Conservation (phyloP, 2,888 invertebrate genomes). For the Andrena minutula region DNA sequence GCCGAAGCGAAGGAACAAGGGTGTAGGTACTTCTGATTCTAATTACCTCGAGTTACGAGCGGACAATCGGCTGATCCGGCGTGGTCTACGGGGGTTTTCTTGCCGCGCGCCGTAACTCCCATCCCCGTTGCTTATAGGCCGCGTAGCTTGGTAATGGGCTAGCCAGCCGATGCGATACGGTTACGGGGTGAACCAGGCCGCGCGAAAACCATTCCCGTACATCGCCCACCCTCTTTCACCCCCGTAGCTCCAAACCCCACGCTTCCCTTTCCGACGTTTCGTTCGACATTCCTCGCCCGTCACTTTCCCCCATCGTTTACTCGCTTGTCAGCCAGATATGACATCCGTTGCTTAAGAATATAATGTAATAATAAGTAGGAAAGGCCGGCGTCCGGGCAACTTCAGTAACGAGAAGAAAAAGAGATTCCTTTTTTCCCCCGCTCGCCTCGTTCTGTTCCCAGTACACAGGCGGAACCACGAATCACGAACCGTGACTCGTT, state of each 20-base stretch:
- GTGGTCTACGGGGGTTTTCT: conserved; percentile 58
- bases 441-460: not conserved
- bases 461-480: conserved; percentile 1
- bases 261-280: not conserved
- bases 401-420: not conserved
- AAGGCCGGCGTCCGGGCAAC: not conserved
- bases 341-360: not conserved
- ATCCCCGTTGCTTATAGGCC: conserved; percentile 66
- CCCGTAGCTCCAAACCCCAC: too few species aligned
- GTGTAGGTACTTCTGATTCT: conserved; percentile 73
- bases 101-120: conserved; percentile 60
- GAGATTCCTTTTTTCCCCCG: not conserved
- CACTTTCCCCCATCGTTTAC: not conserved
- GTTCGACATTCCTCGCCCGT: not conserved
- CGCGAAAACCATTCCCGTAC: not conserved
- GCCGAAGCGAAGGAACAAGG: conserved; percentile 48
- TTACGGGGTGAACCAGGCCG: conserved; percentile 46
- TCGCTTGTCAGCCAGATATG: not conserved
- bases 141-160: conserved; percentile 62
- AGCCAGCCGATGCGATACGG: conserved; percentile 52
- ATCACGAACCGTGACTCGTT: conserved; percentile 61
- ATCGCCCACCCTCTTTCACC: not conserved
- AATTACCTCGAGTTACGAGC: conserved; percentile 76
- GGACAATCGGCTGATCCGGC: conserved; percentile 66
- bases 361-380: conserved; percentile 7